Base-by-base conservation (phyloP, 1,140 invertebrate genomes). In the Tribolium castaneum region DNA sequence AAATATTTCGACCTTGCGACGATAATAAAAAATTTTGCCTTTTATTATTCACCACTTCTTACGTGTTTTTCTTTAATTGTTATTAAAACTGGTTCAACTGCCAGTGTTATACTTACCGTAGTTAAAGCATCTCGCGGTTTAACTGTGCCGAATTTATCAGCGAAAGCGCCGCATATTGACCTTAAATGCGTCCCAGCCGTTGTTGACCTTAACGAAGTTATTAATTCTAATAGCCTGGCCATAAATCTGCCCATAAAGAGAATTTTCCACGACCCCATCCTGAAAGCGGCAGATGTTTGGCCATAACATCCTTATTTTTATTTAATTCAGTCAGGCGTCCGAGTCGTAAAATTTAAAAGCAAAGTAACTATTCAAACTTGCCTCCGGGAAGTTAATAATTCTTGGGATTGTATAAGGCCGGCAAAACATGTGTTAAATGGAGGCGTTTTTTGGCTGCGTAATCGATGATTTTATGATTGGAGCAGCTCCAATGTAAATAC, bases 161-260 rank as follows among this genome's bases (percentile, higher is more conserved):
- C 25, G 6, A 30, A 30, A 30, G 25, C 25, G 25, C 25, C 3
- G 25, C 3, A 5, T 30, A 30, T 30, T 30, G 25, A 30, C 25
- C 25, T 30, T 30, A 30, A 30, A 30, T 30, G 25, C 5, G 25
- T 3, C 25, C 25, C 25, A 30, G 39, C 39, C 39, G 6, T 30
- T 2, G 52, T 9, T 25, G 54, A 59, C 54, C 54, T 19, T 59
- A 59, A 59, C 54, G 5, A 14, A 59, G 54, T 25, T 59, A 25
- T 59, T 59, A 59, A 59, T 59, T 22, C 54, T 59, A 59, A 59
- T 59, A 59, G 54, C 16, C 3, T 22, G 12, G 54, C 10, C 54
- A 25, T 59, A 59, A 59, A 59, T 25, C n/a, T n/a, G 54, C 54
- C 16, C 54, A 59, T 59, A 59, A 59, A 59, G 10, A 59, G 54